Base-by-base conservation (phyloP, 2,888 invertebrate species). In the Flexamia atlantica region DNA sequence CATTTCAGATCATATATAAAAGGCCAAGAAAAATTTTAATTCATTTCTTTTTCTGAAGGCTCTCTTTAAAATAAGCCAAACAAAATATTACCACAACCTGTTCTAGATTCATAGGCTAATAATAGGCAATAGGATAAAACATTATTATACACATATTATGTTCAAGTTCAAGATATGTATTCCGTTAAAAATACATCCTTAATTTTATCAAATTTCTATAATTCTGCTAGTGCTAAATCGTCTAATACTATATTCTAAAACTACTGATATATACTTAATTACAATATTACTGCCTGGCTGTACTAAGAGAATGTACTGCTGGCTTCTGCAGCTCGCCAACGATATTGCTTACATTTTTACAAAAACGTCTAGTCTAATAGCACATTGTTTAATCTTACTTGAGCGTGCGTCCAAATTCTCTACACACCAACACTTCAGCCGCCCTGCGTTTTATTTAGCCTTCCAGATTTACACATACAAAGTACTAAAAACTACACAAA, bases 381-480 rank as follows among this genome's bases (percentile, higher is more conserved):
- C 64, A 53, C 53, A 28, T 64, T 64, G 30, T 64, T 28, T 64
- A 53, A 23, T 20, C 28, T 64, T 2, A 53, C 20, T 23, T 64
- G 28, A 64, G 64, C 64, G 64, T 64, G 64, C 64, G 28, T 28
- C 17, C 64, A 64, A 57, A 28, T 28, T 12, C 14, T 64, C 64
- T 64, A 64, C 64, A 64, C 64, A 64, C 64, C 64, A 64, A 64
- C 64, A 64, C 3, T 4, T 64, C 64, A 64, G 64, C 64, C 64
- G 64, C 25, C 17, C 64, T 64, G 64, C 64, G 64, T 12, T 64
- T 28, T 64, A 50, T 3, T 64, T 64, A 64, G 64, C 64, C 64
- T 28, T 57, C 30, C 30, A 64, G 28, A 28, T 64, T 28, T 28
- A 64, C 64, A 64, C 64, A 64, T 53, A 64, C 64, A 64, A 4